These are phyloP conservation scores for Drosophila parvula DNA, from an alignment of 1,140 invertebrate species.

Conservation along the genomic window DNA sequence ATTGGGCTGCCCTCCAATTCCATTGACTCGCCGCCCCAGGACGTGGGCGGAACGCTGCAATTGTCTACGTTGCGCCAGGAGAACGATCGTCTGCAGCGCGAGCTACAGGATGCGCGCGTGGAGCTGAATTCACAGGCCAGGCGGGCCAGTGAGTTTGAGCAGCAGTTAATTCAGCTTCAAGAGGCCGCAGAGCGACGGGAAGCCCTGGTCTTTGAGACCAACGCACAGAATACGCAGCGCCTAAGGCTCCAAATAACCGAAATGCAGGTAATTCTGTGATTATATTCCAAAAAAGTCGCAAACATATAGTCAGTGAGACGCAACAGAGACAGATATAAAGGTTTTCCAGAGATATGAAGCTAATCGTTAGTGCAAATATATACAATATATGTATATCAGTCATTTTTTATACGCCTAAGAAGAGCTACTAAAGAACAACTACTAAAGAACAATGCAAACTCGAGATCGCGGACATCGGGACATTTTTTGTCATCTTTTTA, in stretches of 20 bases:
- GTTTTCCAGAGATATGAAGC: no score
- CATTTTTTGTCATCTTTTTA: no score
- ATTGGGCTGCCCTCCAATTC: constrained; percentile 76
- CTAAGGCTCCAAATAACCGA: constrained; percentile 86
- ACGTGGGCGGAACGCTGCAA: constrained; percentile 55
- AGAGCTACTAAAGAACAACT: no score
- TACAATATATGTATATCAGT: no score
- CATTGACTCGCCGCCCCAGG: constrained; percentile 77
- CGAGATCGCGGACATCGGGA: no score
- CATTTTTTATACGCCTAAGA: no score
- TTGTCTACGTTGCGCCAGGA: constrained; percentile 84
- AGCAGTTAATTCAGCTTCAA: constrained; percentile 85
- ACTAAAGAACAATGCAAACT: no score
- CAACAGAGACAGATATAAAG: no score
- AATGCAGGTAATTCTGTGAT: constrained; percentile 84
- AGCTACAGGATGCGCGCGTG: constrained; percentile 85
- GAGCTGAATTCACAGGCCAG: constrained; percentile 85
- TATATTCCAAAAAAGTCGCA: no score
- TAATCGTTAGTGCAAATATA: no score
- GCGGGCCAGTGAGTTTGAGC: constrained; percentile 85
- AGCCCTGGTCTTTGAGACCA: constrained; percentile 74
- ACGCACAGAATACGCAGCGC: constrained; percentile 86
- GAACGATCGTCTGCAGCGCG: constrained; percentile 86
- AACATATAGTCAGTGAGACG: no score
- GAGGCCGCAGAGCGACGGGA: constrained; percentile 75